Evolutionary conservation across 2,888 invertebrate species (phyloP), one percentile per base, ranked within the genome.

Genomic region (Julus scanicus): DNA sequence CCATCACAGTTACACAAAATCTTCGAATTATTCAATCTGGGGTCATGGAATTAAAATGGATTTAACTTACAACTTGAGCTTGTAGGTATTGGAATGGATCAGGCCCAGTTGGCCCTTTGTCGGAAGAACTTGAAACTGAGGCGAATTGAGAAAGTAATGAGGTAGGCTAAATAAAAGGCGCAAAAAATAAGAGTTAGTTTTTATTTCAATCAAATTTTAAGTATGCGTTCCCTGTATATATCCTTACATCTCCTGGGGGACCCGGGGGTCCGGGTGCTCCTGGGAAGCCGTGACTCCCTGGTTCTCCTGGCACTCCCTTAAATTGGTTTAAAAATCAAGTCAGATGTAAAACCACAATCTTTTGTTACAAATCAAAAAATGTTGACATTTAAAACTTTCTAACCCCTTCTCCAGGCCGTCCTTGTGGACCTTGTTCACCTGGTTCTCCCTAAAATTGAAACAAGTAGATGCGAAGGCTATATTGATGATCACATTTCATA

Each of bases 21-120:
- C 44, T 39, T 15, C 84, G 37, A 40, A 11, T 29, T 84, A 29
- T 2, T 44, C 17, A 88, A 80, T 17, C 53, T 44, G 15, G 44
- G 40, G 8, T 29, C 13, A 29, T 71, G 1, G 9, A 71, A 71
- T 29, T 37, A 80, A 80, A 37, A 29, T 37, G 3, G 15, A 80
- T 80, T 20, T 0, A 37, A 89, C 90, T 88, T 89, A 90, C 90
- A 1, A 96, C 95, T 90, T 96, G 95, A 29, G 96, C 95, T 92
- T 96, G 96, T 92, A 96, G 92, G 92, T 96, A 96, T 90, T 95
- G 95, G 91, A 95, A 95, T 29, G 94, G 94, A 90, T 95, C 95
- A 0, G 95, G 95, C n/a, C 80, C 89, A 0, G 94, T 93, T 0
- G 96, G 96, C 0, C 97, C 97, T 92, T 97, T 97, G 90, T 97